A percentile compares a stretch with the other conserved stretches of the same genome.
These are phyloP conservation scores for Panopea generosa DNA, from an alignment of 2,888 invertebrate genomes.

Conservation along the genomic window DNA sequence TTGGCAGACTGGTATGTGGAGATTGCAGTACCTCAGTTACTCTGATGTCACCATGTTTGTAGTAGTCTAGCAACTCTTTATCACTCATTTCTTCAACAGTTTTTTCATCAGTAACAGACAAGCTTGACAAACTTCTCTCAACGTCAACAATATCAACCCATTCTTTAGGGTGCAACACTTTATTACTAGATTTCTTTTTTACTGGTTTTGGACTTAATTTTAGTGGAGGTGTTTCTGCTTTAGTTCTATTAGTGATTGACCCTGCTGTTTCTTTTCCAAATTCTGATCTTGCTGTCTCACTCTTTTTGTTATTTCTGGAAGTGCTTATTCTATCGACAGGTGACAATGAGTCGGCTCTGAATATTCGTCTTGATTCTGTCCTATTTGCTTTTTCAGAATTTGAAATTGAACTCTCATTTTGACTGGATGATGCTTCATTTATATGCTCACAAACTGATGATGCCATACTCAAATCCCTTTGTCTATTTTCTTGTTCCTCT, in stretches of 20 bases:
- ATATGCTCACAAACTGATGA: slow-evolving; percentile 17
- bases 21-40: no score
- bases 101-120: background rate
- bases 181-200: slow-evolving; percentile 13
- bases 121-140: background rate
- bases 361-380: no score
- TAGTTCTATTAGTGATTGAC: no score
- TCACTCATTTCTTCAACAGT: slow-evolving; percentile 8
- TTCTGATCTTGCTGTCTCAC: no score
- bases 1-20: no score
- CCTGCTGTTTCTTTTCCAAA: no score
- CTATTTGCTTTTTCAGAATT: no score
- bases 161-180: slow-evolving; percentile 47
- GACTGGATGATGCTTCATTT: slow-evolving; percentile 5
- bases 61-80: slow-evolving; percentile 5
- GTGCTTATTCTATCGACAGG: no score
- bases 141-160: slow-evolving; percentile 57
- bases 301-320: no score
- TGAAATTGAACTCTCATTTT: slow-evolving; percentile 6
- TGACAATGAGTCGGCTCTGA: no score
- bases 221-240: no score
- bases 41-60: slow-evolving; percentile 1
- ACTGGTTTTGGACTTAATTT: background rate
- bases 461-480: slow-evolving; percentile 15
- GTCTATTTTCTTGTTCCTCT: slow-evolving; percentile 65